Conservation (phyloP, 37 sponge, comb jelly and placozoan genomes). For the Beroe ovata region DNA sequence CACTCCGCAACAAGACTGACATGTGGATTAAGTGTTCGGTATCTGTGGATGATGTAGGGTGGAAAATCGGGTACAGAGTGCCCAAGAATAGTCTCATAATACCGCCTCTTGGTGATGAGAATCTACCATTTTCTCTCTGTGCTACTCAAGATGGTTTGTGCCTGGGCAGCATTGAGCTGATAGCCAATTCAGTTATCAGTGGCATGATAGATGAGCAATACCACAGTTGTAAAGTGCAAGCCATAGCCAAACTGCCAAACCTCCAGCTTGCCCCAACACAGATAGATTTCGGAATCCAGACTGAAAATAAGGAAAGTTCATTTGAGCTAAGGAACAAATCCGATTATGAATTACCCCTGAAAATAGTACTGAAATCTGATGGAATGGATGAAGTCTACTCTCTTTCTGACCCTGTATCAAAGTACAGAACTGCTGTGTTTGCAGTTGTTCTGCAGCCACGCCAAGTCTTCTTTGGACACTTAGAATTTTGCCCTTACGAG, state of each 20-base stretch:
- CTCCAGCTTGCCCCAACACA: neutral
- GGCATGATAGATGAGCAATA: constrained; percentile 31
- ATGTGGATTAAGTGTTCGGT: constrained; percentile 9
- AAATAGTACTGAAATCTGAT: constrained; percentile 13
- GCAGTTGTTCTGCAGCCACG: neutral
- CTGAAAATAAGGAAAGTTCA: constrained; percentile 1
- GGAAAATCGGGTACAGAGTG: neutral
- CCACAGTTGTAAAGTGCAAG: neutral
- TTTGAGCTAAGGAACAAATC: constrained; percentile 25
- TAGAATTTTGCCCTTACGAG: constrained; percentile 57
- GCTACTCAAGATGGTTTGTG: constrained; percentile 40
- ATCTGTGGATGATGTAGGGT: constrained; percentile 9
- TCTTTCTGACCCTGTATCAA: constrained; percentile 7
- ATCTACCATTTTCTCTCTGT: constrained; percentile 14
- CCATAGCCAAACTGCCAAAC: constrained; percentile 20
- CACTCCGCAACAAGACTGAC: constrained; percentile 30
- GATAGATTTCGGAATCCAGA: constrained; percentile 1
- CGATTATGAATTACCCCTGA: constrained; percentile 20
- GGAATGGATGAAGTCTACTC: constrained; percentile 12
- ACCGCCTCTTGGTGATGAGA: neutral
- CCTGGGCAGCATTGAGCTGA: constrained; percentile 20
- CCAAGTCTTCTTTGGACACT: neutral
- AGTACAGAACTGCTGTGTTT: constrained; percentile 52
- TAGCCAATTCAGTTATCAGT: constrained; percentile 36
- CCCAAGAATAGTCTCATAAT: constrained; percentile 7